Percentiles rank a stretch among this genome's conserved stretches.
These are phyloP conservation scores for Hermaeophaga mercurialis DNA, from an alignment of 2,888 invertebrate genomes.

Conservation along the genomic window DNA sequence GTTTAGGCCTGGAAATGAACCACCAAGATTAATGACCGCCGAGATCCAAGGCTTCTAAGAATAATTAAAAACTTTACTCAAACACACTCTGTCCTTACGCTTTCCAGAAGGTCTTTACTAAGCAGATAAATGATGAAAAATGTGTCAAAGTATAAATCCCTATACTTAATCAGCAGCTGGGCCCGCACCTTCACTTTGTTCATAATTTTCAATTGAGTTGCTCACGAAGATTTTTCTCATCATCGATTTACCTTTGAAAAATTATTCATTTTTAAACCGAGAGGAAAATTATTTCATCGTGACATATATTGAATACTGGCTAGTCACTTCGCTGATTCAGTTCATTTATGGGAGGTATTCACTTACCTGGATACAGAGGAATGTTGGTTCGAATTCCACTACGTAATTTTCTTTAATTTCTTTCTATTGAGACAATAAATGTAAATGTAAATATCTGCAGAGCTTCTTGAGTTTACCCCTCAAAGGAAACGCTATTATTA, in stretches of 20 bases:
- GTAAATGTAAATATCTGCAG: too few species aligned
- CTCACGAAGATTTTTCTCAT: neutral
- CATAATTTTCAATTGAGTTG: neutral
- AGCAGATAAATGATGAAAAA: constrained; percentile 27
- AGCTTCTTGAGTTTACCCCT: too few species aligned
- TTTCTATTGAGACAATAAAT: too few species aligned
- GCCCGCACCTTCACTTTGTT: constrained; percentile 4
- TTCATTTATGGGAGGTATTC: too few species aligned
- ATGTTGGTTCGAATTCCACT: too few species aligned
- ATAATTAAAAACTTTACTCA: constrained; percentile 25
- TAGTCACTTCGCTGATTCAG: too few species aligned
- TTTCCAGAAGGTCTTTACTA: constrained; percentile 15
- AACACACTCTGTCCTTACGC: constrained; percentile 17
- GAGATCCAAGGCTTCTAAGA: constrained; percentile 15
- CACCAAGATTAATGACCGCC: constrained; percentile 25
- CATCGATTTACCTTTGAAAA: neutral
- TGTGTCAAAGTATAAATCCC: constrained; percentile 29
- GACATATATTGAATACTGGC: too few species aligned
- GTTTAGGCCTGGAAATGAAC: constrained; percentile 11
- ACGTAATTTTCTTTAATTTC: too few species aligned
- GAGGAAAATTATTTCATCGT: neutral
- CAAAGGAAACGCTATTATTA: too few species aligned
- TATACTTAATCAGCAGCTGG: constrained; percentile 24
- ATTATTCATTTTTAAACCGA: neutral
- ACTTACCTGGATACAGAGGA: too few species aligned